Evolutionary conservation across 1,140 invertebrate species (phyloP).

Genomic region (Nasonia longicornis): DNA sequence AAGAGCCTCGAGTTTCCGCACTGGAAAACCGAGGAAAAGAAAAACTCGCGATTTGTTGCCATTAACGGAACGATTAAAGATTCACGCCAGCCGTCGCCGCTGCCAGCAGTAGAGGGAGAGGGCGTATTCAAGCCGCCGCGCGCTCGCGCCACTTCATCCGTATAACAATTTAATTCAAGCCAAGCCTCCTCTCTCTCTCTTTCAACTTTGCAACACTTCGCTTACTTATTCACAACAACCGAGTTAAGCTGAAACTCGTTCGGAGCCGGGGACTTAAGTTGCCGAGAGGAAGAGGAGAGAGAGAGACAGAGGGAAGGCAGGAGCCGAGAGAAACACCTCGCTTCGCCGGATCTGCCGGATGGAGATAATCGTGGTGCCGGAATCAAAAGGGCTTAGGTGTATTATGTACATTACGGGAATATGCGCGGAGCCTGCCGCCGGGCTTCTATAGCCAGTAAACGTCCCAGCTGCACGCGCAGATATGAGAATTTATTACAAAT

Average conservation of each 20-base stretch:
- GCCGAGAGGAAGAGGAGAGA: background rate
- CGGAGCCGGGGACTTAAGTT: slow-evolving; percentile 46
- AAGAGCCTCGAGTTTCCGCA: background rate
- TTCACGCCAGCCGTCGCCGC: slow-evolving; percentile 58
- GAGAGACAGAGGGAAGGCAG: slow-evolving; percentile 27
- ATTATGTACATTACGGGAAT: slow-evolving; percentile 14
- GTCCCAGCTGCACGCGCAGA: background rate
- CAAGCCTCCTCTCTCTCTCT: slow-evolving; percentile 33
- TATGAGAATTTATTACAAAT: background rate
- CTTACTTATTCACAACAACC: slow-evolving; percentile 68
- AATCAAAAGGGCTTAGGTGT: slow-evolving; percentile 47
- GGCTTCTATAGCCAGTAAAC: background rate
- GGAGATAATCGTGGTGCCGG: slow-evolving; percentile 61
- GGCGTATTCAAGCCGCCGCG: slow-evolving; percentile 19
- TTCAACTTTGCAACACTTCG: slow-evolving; percentile 67
- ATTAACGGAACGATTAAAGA: slow-evolving; percentile 64
- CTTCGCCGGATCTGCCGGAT: slow-evolving; percentile 57
- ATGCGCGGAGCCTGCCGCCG: too few species aligned
- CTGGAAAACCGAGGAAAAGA: background rate
- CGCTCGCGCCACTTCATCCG: slow-evolving; percentile 64
- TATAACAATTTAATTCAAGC: slow-evolving; percentile 68
- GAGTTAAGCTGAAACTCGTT: slow-evolving; percentile 66
- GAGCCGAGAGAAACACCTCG: slow-evolving; percentile 58
- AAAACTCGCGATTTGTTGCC: slow-evolving; percentile 54
- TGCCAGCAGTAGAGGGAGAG: slow-evolving; percentile 9